Conservation (phyloP, 2,797 vertebrate species). For the Melanotaenia parkinsoni region DNA sequence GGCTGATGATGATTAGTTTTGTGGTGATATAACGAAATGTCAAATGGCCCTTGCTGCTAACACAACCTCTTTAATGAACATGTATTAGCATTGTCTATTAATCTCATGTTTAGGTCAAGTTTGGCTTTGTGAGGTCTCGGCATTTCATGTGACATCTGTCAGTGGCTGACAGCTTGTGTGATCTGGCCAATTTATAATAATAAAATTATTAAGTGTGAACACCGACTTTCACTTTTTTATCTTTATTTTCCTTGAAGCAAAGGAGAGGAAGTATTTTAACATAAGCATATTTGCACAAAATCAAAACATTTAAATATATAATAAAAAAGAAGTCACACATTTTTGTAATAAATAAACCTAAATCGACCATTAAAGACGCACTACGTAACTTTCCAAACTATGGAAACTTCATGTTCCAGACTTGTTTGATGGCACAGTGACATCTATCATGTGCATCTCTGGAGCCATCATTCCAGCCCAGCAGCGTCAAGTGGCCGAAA, state of each 20-base stretch:
- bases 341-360: not conserved
- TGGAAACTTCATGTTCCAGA: too few species aligned
- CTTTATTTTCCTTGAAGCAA: not conserved
- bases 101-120: constrained; percentile 8
- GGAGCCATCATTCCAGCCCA: too few species aligned
- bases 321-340: not conserved
- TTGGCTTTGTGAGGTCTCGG: constrained; percentile 38
- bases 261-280: not conserved
- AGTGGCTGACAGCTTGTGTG: constrained; percentile 33
- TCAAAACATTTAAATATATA: not conserved
- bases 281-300: not conserved
- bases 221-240: constrained; percentile 1
- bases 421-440: too few species aligned
- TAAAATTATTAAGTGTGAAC: constrained; percentile 31
- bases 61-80: constrained; percentile 47
- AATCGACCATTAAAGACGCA: not conserved
- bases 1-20: constrained; percentile 16
- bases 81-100: constrained; percentile 25
- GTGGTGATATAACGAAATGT: constrained; percentile 35
- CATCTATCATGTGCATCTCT: too few species aligned
- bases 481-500: too few species aligned
- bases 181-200: constrained; percentile 44
- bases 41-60: constrained; percentile 47
- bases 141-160: constrained; percentile 25
- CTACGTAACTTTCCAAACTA: too few species aligned